phyloP scores from a whole-genome alignment of 2,113 vertebrate species.

The Trogon melanurus region DNA sequence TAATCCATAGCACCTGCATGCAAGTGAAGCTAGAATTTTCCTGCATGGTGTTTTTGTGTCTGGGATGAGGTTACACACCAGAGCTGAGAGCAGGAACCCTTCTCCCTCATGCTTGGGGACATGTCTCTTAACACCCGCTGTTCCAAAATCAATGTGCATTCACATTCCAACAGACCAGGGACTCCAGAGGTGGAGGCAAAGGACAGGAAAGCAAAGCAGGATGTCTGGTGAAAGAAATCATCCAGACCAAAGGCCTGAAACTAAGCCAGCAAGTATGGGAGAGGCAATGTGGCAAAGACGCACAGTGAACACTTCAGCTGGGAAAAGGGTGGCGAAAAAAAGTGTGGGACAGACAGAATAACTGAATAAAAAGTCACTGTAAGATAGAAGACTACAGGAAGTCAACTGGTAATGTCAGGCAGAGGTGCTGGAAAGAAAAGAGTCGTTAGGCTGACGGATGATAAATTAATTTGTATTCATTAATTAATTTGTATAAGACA shows the following conservation, averaged over 20 bases:
- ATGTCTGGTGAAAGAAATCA: conserved; percentile 23
- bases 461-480: background rate
- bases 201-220: conserved; percentile 15
- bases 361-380: background rate
- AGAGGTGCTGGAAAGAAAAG: background rate
- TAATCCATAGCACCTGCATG: background rate
- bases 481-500: background rate
- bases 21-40: background rate
- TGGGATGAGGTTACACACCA: fast-evolving
- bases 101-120: background rate
- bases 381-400: background rate
- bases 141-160: background rate
- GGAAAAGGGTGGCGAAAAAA: background rate
- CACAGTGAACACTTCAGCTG: fast-evolving
- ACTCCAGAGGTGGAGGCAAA: background rate
- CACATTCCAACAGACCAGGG: background rate
- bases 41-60: background rate
- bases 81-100: background rate
- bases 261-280: conserved; percentile 25
- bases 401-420: background rate
- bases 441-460: background rate
- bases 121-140: background rate
- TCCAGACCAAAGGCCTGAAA: conserved; percentile 36
- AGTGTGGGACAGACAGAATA: background rate
- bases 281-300: background rate